Evolutionary conservation across 2,888 invertebrate species (phyloP).

Genomic region (Unio delphinus): DNA sequence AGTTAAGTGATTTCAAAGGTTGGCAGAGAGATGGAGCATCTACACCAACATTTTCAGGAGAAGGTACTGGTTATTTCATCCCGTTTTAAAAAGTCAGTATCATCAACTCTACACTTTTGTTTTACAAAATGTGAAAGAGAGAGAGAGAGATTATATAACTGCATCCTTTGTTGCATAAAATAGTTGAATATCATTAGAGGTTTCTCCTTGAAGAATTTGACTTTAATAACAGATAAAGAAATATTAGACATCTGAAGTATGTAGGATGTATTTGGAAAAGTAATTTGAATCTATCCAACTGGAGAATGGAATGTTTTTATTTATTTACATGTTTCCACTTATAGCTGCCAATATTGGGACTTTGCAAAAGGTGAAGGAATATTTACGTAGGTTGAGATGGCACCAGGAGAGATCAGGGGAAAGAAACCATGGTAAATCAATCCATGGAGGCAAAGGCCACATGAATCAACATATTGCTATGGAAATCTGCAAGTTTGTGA

Average conservation of each 20-base stretch:
- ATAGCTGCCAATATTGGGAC: constrained; percentile 52
- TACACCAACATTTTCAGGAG: constrained; percentile 38
- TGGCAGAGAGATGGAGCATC: constrained; percentile 39
- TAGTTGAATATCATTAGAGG: too few relatives aligned
- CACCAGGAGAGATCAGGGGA: constrained; percentile 56
- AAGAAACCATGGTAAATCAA: constrained; percentile 15
- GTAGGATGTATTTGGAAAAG: too few relatives aligned
- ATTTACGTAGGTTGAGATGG: constrained; percentile 62
- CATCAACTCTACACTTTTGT: too few relatives aligned
- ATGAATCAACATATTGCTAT: constrained; percentile 24
- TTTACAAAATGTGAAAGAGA: too few relatives aligned
- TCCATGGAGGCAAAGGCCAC: constrained; percentile 9
- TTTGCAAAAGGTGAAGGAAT: constrained; percentile 64
- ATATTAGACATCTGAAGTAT: too few relatives aligned
- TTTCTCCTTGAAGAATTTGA: too few relatives aligned
- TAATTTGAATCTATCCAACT: too few relatives aligned
- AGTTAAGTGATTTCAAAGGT: neutral
- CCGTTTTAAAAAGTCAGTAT: neutral
- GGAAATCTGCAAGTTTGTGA: constrained; percentile 55
- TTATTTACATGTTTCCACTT: constrained; percentile 1
- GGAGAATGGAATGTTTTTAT: neutral
- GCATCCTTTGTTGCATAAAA: too few relatives aligned
- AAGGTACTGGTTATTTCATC: constrained; percentile 9
- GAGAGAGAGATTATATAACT: too few relatives aligned
- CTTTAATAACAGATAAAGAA: too few relatives aligned